Evolutionary conservation across 64 coral and sea anemone genomes (phyloP).

Genomic region (Pachyseris speciosa): DNA sequence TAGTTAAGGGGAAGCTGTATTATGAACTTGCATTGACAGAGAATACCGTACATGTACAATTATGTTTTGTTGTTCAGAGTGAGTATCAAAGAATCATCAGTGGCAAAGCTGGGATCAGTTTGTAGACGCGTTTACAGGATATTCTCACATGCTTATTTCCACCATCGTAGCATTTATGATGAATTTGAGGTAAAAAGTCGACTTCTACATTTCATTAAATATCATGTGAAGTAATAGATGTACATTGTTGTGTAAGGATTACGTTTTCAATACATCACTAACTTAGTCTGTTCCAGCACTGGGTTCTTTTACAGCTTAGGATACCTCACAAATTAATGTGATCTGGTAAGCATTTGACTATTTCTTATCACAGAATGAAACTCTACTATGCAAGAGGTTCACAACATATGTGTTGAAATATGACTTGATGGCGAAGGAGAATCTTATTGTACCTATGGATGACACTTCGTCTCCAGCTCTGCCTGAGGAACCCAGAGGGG

Average conservation of each 20-base stretch:
- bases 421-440: conserved; percentile 97
- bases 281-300: too few species aligned
- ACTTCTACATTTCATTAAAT: too few species aligned
- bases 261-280: too few species aligned
- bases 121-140: conserved; percentile 97
- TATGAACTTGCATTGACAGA: too few species aligned
- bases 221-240: too few species aligned
- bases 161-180: conserved; percentile 93
- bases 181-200: conserved; percentile 85
- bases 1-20: neutral
- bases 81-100: conserved; percentile 98
- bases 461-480: conserved; percentile 25
- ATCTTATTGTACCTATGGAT: conserved; percentile 95
- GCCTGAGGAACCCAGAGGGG: conserved; percentile 45
- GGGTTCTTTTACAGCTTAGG: too few species aligned
- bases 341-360: too few species aligned
- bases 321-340: too few species aligned
- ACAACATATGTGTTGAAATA: conserved; percentile 97
- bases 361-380: conserved; percentile 76
- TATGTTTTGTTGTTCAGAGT: conserved; percentile 65
- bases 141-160: conserved; percentile 99
- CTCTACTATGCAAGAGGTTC: conserved; percentile 88
- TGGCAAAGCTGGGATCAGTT: conserved; percentile 98
- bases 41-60: too few species aligned
- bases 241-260: too few species aligned